phyloP scores from a whole-genome alignment of 2,888 invertebrate species.

The Lydus trimaculatus region DNA sequence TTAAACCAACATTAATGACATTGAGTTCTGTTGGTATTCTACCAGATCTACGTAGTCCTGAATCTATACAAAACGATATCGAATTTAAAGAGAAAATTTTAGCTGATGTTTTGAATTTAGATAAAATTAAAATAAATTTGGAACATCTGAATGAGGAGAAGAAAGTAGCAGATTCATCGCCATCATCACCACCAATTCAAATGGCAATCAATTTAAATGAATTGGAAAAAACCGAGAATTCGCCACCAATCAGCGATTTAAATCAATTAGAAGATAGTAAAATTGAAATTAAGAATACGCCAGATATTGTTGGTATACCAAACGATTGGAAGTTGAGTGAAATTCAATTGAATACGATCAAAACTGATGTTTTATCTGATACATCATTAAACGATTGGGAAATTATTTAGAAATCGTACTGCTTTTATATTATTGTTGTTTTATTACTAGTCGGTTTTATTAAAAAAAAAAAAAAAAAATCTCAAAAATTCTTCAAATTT shows the following conservation, averaged over 20 bases:
- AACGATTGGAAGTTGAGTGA: slow-evolving; percentile 68
- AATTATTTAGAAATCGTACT: slow-evolving; percentile 47
- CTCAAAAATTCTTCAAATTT: neutral
- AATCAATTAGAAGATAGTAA: slow-evolving; percentile 4
- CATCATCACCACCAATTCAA: slow-evolving; percentile 11
- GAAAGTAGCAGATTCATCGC: too few relatives aligned
- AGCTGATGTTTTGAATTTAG: slow-evolving; percentile 72
- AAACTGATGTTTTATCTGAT: slow-evolving; percentile 47
- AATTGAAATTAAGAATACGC: slow-evolving; percentile 24
- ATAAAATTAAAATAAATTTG: slow-evolving; percentile 53
- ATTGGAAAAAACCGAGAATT: slow-evolving; percentile 8
- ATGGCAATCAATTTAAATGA: slow-evolving; percentile 13
- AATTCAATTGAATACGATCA: slow-evolving; percentile 52
- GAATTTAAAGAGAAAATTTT: slow-evolving; percentile 77
- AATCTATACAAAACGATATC: slow-evolving; percentile 73
- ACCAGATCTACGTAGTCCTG: slow-evolving; percentile 68
- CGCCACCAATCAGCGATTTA: neutral
- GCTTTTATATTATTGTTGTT: neutral
- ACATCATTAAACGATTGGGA: slow-evolving; percentile 57
- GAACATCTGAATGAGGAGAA: slow-evolving; percentile 29
- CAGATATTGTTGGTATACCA: slow-evolving; percentile 62
- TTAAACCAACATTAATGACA: slow-evolving; percentile 60
- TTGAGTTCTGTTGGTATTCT: slow-evolving; percentile 61
- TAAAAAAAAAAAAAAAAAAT: too few relatives aligned
- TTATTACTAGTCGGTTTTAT: neutral